These are phyloP conservation scores for Ibidorhyncha struthersii DNA, from an alignment of 2,113 vertebrate species.

Conservation along the genomic window DNA sequence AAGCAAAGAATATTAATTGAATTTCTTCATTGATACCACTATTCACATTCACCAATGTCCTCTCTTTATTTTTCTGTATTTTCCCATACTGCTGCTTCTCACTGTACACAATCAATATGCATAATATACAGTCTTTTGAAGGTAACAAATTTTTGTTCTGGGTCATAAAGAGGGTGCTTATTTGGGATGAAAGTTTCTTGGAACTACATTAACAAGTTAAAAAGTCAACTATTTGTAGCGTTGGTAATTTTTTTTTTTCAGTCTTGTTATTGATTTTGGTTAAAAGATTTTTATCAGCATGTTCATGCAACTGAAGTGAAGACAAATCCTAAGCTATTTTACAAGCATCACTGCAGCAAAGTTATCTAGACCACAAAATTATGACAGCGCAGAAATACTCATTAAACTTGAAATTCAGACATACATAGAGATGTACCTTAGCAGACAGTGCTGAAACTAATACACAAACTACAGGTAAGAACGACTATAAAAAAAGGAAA, in stretches of 20 bases:
- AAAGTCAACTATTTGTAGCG: not conserved
- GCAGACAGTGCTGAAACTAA: not conserved
- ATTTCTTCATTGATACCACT: not conserved
- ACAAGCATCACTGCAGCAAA: not conserved
- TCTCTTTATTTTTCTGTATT: not conserved
- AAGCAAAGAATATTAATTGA: not conserved
- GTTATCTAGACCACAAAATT: not conserved
- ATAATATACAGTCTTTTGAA: not conserved
- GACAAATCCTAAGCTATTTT: not conserved
- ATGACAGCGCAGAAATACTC: not conserved
- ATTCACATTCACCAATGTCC: not conserved
- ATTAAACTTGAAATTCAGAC: not conserved
- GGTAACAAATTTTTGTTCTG: not conserved
- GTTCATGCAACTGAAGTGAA: not conserved
- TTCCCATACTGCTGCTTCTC: not conserved
- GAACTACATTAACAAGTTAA: not conserved
- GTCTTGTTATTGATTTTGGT: not conserved
- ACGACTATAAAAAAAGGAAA: not conserved
- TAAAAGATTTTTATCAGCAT: not conserved
- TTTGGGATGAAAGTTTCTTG: not conserved
- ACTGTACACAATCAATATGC: not conserved
- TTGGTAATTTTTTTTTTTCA: not conserved
- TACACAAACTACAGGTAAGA: not conserved
- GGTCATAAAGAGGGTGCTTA: not conserved
- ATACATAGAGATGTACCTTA: not conserved